A percentile compares a stretch with the other conserved stretches of the same genome.
phyloP scores from a whole-genome alignment of 2,888 invertebrate genomes.

The Calephelis perditalis region DNA sequence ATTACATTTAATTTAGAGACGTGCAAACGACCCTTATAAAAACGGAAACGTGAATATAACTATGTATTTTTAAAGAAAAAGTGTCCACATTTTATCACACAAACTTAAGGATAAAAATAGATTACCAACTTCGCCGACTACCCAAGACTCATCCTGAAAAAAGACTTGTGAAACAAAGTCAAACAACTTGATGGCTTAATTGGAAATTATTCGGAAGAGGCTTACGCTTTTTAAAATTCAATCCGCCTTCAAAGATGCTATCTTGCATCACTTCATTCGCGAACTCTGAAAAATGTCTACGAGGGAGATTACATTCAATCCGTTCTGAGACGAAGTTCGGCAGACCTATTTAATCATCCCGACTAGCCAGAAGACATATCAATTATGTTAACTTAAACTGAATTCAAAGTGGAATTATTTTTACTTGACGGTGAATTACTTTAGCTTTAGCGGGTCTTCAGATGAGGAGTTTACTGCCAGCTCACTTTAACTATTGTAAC shows the following conservation, averaged over 20 bases:
- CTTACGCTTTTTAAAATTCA: slow-evolving; percentile 53
- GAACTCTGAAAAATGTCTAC: slow-evolving; percentile 55
- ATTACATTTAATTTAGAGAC: too few species aligned
- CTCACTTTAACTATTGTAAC: too few species aligned
- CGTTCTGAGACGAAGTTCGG: slow-evolving; percentile 55
- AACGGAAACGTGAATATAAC: too few species aligned
- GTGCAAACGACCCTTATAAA: too few species aligned
- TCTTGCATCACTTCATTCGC: slow-evolving; percentile 42
- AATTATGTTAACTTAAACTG: slow-evolving; percentile 49
- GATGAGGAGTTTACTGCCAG: too few species aligned
- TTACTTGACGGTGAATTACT: slow-evolving; percentile 19
- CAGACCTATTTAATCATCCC: slow-evolving; percentile 55
- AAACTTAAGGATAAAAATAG: not conserved
- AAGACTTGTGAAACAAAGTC: slow-evolving; percentile 7
- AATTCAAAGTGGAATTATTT: slow-evolving; percentile 21
- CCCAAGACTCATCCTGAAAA: not conserved
- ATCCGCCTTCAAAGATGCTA: slow-evolving; percentile 50
- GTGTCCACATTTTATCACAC: too few species aligned
- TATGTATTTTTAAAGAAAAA: too few species aligned
- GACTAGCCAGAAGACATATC: slow-evolving; percentile 52
- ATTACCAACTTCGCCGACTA: not conserved
- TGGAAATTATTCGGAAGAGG: slow-evolving; percentile 41
- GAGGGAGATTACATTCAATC: slow-evolving; percentile 61
- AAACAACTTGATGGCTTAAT: slow-evolving; percentile 21
- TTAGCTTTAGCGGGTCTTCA: slow-evolving; percentile 20